These are phyloP conservation scores for Pelochelys cantorii DNA, from an alignment of 2,797 vertebrate species.

Conservation along the genomic window DNA sequence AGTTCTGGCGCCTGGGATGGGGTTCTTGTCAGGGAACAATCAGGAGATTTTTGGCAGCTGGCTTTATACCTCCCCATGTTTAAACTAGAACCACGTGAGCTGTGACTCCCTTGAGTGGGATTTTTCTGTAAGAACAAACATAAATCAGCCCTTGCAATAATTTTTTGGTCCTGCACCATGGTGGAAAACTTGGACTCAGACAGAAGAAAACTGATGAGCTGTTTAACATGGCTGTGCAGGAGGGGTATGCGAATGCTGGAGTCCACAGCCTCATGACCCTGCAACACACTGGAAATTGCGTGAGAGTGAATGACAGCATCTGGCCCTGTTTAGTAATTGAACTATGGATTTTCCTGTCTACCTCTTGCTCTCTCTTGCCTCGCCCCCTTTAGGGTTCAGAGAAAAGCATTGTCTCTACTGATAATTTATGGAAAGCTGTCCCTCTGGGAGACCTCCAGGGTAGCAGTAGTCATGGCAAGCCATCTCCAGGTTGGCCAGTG, in stretches of 20 bases:
- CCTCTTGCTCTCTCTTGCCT: not conserved
- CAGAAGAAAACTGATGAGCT: not conserved
- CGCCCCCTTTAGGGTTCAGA: no score
- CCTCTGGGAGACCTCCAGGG: not conserved
- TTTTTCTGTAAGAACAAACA: not conserved
- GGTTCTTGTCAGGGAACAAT: not conserved
- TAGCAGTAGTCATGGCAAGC: not conserved
- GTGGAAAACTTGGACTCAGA: not conserved
- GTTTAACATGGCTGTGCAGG: not conserved
- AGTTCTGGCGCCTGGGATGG: not conserved
- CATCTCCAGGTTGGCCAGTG: not conserved
- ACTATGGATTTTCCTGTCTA: not conserved
- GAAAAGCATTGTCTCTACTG: not conserved
- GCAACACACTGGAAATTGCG: not conserved
- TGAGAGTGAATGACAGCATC: not conserved
- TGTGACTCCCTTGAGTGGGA: not conserved
- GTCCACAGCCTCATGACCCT: not conserved
- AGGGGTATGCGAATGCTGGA: accelerated
- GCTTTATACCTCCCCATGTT: slow-evolving; percentile 21
- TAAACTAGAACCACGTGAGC: not conserved
- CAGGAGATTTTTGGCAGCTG: not conserved
- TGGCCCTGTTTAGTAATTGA: not conserved
- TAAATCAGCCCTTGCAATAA: not conserved
- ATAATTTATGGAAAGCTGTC: not conserved
- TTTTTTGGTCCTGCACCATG: not conserved